Conservation (phyloP, 2,888 invertebrate genomes). For the Xanthia togata region DNA sequence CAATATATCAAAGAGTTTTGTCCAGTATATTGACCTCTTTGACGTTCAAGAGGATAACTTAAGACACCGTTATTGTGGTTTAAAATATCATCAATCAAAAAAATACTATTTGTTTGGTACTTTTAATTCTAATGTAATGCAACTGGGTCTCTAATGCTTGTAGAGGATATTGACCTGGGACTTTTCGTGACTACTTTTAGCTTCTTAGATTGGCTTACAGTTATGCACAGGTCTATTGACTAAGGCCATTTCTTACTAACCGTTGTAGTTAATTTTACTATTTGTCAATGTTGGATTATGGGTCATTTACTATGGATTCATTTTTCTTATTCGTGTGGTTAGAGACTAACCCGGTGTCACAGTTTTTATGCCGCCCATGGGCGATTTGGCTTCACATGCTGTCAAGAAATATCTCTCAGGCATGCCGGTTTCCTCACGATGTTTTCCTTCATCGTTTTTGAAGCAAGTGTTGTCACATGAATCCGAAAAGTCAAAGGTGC, state of each 20-base stretch:
- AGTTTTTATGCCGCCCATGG: no score
- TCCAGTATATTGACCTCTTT: constrained; percentile 57
- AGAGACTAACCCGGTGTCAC: no score
- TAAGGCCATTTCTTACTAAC: constrained; percentile 5
- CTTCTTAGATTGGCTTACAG: constrained; percentile 15
- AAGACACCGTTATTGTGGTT: constrained; percentile 60
- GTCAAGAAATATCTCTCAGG: no score
- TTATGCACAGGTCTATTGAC: constrained; percentile 25
- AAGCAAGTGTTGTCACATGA: no score
- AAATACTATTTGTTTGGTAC: constrained; percentile 38
- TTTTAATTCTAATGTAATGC: constrained; percentile 60
- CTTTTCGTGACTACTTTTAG: constrained; percentile 28
- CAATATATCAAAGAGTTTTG: constrained; percentile 52
- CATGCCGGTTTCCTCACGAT: no score
- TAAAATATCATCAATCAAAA: constrained; percentile 54
- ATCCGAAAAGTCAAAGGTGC: no score
- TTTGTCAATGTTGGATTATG: constrained; percentile 35
- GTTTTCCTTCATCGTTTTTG: no score
- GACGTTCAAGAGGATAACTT: constrained; percentile 26
- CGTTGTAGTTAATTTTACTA: constrained; percentile 28
- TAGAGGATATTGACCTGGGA: constrained; percentile 57
- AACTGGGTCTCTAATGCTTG: constrained; percentile 54
- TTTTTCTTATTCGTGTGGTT: no score
- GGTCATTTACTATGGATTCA: neutral
- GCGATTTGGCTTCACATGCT: no score